These are phyloP conservation scores for Galerucella calmariensis DNA, from an alignment of 2,888 invertebrate species.

Conservation along the genomic window DNA sequence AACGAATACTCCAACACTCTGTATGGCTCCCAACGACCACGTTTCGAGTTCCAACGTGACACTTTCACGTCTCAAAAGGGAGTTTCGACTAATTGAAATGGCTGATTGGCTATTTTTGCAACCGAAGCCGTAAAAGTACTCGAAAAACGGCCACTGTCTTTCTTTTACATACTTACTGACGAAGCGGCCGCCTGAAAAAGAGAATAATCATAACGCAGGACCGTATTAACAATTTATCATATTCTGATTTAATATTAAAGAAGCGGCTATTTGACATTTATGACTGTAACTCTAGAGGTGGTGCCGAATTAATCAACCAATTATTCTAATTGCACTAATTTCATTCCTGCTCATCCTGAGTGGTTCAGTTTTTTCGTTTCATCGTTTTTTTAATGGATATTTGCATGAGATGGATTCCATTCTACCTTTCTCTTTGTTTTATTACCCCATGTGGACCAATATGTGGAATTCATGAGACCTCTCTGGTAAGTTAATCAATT, in stretches of 20 bases:
- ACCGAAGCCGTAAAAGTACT: slow-evolving; percentile 28
- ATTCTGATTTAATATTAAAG: not conserved
- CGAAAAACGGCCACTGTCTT: slow-evolving; percentile 30
- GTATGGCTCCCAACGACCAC: slow-evolving; percentile 25
- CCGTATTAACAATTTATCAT: not conserved
- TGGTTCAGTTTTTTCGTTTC: too few species aligned
- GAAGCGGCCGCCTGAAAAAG: slow-evolving; percentile 38
- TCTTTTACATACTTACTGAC: slow-evolving; percentile 36
- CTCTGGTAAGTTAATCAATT: too few species aligned
- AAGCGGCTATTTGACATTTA: too few species aligned
- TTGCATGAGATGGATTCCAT: too few species aligned
- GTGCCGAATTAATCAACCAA: too few species aligned
- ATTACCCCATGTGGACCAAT: too few species aligned
- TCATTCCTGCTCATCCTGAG: too few species aligned
- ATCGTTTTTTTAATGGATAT: too few species aligned
- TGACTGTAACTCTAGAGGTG: too few species aligned
- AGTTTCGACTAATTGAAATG: slow-evolving; percentile 38
- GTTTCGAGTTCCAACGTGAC: slow-evolving; percentile 32
- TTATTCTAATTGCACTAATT: too few species aligned
- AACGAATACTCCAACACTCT: slow-evolving; percentile 22
- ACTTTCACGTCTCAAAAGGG: slow-evolving; percentile 37
- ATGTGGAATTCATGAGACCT: too few species aligned
- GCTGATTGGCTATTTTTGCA: slow-evolving; percentile 36
- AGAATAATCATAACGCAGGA: slow-evolving; percentile 17
- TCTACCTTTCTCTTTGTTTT: too few species aligned